These are phyloP conservation scores for Caiman crocodilus DNA, from an alignment of 2,797 vertebrate genomes.

Conservation along the genomic window DNA sequence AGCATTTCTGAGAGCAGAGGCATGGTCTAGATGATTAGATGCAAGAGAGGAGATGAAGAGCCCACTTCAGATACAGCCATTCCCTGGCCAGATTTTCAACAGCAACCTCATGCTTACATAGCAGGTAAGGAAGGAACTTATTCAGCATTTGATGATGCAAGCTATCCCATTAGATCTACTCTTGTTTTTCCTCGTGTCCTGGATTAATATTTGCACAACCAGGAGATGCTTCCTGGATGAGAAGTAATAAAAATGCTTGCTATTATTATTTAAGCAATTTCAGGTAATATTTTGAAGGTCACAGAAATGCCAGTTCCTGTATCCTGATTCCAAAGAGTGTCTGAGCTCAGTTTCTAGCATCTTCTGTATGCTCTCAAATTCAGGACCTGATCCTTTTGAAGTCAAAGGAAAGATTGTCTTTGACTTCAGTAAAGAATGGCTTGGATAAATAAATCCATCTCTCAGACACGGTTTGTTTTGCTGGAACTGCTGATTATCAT, in stretches of 20 bases:
- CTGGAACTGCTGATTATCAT: not conserved
- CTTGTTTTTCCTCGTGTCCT: not conserved
- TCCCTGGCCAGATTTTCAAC: accelerated
- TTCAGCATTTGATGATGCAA: not conserved
- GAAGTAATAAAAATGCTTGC: accelerated
- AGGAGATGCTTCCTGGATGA: not conserved
- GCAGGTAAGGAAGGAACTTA: accelerated
- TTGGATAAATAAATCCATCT: not conserved
- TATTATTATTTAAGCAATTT: accelerated
- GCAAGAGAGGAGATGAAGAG: accelerated
- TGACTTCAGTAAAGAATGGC: not conserved
- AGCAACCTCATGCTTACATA: accelerated
- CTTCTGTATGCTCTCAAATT: not conserved
- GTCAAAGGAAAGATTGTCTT: not conserved
- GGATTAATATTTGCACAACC: accelerated
- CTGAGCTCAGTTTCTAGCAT: not conserved
- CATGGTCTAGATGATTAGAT: not conserved
- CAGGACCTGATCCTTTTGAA: accelerated
- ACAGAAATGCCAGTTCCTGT: accelerated
- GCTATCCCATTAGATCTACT: not conserved
- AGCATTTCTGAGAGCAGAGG: not conserved
- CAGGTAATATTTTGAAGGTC: not conserved
- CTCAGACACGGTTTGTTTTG: not conserved
- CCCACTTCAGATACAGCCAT: accelerated
- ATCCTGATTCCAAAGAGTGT: not conserved